These are phyloP conservation scores for Brachionus paranguensis DNA, from an alignment of 1,140 invertebrate species.

Conservation along the genomic window DNA sequence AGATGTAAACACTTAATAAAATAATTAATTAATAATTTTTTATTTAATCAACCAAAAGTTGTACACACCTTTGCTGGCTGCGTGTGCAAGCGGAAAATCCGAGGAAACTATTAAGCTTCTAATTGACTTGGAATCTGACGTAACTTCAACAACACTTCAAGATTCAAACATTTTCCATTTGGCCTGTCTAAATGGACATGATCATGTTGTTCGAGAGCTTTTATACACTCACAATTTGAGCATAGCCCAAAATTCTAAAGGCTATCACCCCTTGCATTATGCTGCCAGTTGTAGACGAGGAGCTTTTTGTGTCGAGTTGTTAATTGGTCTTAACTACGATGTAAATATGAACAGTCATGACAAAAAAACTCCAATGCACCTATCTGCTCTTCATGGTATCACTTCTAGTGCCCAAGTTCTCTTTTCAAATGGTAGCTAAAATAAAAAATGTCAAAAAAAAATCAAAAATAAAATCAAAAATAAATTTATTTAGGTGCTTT, in stretches of 20 bases:
- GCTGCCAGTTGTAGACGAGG: conserved; percentile 61
- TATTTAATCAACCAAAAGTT: conserved; percentile 47
- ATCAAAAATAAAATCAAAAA: background rate
- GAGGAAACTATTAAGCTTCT: conserved; percentile 57
- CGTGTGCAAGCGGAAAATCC: conserved; percentile 53
- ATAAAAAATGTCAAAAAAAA: background rate
- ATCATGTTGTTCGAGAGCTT: conserved; percentile 58
- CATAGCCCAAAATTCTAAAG: conserved; percentile 55
- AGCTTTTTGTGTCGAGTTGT: conserved; percentile 61
- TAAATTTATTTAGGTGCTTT: background rate
- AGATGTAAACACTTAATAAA: conserved; percentile 47
- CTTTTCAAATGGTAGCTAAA: conserved; percentile 48
- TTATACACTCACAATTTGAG: conserved; percentile 55
- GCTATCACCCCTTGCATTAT: conserved; percentile 62
- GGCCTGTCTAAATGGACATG: conserved; percentile 63
- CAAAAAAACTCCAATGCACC: conserved; percentile 64
- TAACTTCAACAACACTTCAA: conserved; percentile 60
- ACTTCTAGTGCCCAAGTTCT: conserved; percentile 64
- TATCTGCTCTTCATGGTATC: conserved; percentile 64
- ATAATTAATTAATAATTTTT: background rate
- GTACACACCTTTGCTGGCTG: conserved; percentile 57
- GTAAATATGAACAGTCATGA: conserved; percentile 61
- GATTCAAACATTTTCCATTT: conserved; percentile 64
- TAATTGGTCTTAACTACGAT: conserved; percentile 59
- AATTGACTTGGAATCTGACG: conserved; percentile 59